Evolutionary conservation across 53 echinoderm and acorn worm genomes (phyloP), one percentile per base, ranked within the genome.

Genomic region (Apostichopus leukothele): DNA sequence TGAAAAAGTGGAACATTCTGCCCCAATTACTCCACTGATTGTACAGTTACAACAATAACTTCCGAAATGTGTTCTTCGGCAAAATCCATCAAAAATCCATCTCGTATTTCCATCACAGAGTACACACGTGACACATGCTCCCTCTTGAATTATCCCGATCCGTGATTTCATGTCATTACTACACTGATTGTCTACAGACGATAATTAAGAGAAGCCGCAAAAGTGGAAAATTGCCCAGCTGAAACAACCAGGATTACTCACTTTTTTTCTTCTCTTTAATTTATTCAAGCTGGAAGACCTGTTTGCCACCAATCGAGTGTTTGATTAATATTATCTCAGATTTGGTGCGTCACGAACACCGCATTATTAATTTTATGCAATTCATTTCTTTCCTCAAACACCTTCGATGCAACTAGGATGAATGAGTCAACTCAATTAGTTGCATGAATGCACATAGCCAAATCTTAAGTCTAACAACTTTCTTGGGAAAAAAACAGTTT

Each of bases 361-460:
- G 19, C 20, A 57, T 81, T 81, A 81, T 81, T 54, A 81, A 81
- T 81, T 81, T 59, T 20, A 21, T 22, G 59, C 81, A 54, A 54
- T 81, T 54, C 54, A 22, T 81, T 54, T n/a, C 5, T 25, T 39
- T 39, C 3, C 39, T 81, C 81, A 76, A 0, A 21, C 16, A 54
- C 55, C 23, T 77, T 39, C 54, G 55, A 6, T 59, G 23, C 21
- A 54, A 52, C 81, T 22, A 57, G 16, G 14, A 79, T 52, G n/a
- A 59, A 81, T 81, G 81, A 81, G 81, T 81, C 81, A 81, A 81
- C 81, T 51, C 81, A 55, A 81, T 81, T 81, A 81, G 59, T 19
- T 81, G 81, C 53, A 22, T 81, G 81, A 81, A 20, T 81, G 81
- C 21, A 81, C 21, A 39, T 3, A 57, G 57, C 10, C 57, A 57